Evolutionary conservation across 2,888 invertebrate genomes (phyloP), one percentile per base, ranked within the genome.

Genomic region (Clostera curtula): DNA sequence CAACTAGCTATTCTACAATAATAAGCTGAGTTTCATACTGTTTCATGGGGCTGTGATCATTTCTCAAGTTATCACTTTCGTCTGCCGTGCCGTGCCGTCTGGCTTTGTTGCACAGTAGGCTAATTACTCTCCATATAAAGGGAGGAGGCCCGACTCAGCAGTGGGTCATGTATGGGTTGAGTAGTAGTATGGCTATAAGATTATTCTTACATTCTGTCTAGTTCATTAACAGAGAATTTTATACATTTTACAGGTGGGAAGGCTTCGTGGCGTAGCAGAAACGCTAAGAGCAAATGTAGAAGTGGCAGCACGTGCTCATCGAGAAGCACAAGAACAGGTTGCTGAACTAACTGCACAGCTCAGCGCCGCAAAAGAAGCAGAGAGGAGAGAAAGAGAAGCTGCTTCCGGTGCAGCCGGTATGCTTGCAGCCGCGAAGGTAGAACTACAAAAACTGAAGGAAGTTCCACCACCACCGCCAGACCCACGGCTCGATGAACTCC

Each of bases 401-500:
- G 80, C 80, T 34, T 76, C 85, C 20, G 71, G 85, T 1, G 79
- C 87, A 12, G 82, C 83, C 8, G 86, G 86, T 40, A 56, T 90
- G 41, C 85, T 92, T 47, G 85, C 88, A 15, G 89, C 90, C 33
- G 76, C 92, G 29, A 89, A 89, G 35, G 71, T 77, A 34, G 92
- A 92, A 63, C 71, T 92, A 43, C 90, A 89, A 62, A 73, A 85
- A 31, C 68, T 90, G 41, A 82, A 89, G 29, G 85, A 87, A n/a
- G 91, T 90, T 55, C 72, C 79, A 6, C 80, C 85, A 3, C 86
- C 83, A 33, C 91, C 91, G 22, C 91, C 92, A 43, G 88, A 90
- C 36, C 87, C 92, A 36, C 87, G 91, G 58, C 85, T 92, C 35
- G 91, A 91, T 44, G 93, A 93, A 60, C 79, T 93, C 38, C 89